Base-by-base conservation (phyloP, 1,140 invertebrate genomes). In the Psilanteris sp. region DNA sequence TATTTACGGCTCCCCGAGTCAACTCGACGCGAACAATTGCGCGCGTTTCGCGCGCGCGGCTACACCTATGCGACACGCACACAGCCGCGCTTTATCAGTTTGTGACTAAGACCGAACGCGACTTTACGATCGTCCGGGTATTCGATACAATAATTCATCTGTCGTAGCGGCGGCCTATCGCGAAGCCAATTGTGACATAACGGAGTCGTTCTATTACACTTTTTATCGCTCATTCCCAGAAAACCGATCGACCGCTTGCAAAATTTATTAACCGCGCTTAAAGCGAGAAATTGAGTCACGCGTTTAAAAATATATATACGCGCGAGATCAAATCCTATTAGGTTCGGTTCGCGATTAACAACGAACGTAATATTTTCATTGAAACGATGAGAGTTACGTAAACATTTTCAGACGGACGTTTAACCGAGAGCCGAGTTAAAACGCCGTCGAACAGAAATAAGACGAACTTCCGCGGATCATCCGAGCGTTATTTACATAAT, bases 151-250 rank as follows among this genome's bases (percentile, higher is more conserved):
- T n/a, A n/a, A n/a, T n/a, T n/a, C n/a, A n/a, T n/a, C n/a, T n/a
- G n/a, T n/a, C n/a, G n/a, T n/a, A n/a, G n/a, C n/a, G n/a, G n/a
- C n/a, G n/a, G n/a, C 18, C 18, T 2, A 20, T 20, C 18, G 18
- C 18, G 5, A 20, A 5, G 22, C 41, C 52, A 15, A 41, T 32
- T 22, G 36, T 62, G 43, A 43, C 46, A 54, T 34, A 52, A 43
- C 44, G 34, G 31, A 52, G 54, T 16, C 43, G 15, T 54, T 50
- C 34, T 41, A 43, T 36, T 16, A 20, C 46, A 52, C n/a, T 22
- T 32, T 66, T 66, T 54, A 44, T 66, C 13, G 27, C n/a, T 16
- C 18, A 6, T 66, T 52, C 61, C 14, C n/a, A 39, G 59, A 52
- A 52, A 52, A 52, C 34, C 37, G 18, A 54, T 66, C 26, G 41